Conservation (phyloP, 2,797 vertebrate species). For the Mormyrops attenuatus region DNA sequence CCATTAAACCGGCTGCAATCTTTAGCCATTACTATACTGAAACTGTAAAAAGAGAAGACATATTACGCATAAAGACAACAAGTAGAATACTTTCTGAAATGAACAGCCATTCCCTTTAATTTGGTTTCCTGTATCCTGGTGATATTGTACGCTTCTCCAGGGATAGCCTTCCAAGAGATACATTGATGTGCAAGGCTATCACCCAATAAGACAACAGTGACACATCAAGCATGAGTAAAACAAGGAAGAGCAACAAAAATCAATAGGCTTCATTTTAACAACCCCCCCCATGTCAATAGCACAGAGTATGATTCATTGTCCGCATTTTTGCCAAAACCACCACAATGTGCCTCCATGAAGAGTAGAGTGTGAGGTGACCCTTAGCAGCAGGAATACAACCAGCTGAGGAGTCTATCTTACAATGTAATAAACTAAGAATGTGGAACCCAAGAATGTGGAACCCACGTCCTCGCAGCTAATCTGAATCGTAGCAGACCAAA, state of each 20-base stretch:
- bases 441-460: background rate
- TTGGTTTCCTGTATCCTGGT: background rate
- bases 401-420: background rate
- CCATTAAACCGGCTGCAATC: background rate
- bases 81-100: background rate
- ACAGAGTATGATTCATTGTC: slow-evolving; percentile 28
- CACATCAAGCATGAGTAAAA: slow-evolving; percentile 25
- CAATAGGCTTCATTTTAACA: slow-evolving; percentile 32
- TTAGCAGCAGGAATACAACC: background rate
- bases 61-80: background rate
- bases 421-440: background rate
- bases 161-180: background rate
- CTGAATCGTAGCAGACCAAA: background rate
- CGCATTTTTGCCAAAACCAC: slow-evolving; percentile 29
- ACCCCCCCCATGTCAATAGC: slow-evolving; percentile 22
- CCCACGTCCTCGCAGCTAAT: background rate
- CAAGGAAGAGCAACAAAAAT: slow-evolving; percentile 28
- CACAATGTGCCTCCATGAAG: background rate
- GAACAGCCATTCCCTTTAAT: background rate
- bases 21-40: background rate
- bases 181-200: slow-evolving; percentile 8
- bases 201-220: background rate
- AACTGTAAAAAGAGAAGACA: background rate
- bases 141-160: background rate
- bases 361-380: background rate